A percentile compares a stretch with the other conserved stretches of the same genome.
Evolutionary conservation across 2,113 vertebrate species (phyloP).

Genomic region (Mandrillus leucophaeus): DNA sequence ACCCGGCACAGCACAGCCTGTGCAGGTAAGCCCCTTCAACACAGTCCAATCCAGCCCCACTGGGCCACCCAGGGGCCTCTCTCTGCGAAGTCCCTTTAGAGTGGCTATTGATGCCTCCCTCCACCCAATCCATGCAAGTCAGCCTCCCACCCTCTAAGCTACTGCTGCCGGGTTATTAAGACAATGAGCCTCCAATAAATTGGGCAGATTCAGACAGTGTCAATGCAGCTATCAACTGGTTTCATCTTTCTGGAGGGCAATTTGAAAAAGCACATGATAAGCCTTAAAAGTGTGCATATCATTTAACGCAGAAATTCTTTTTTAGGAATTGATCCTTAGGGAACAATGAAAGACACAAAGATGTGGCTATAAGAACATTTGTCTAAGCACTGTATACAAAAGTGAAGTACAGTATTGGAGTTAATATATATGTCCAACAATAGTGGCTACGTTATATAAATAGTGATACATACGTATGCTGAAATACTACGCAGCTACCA

Average conservation of each 20-base stretch:
- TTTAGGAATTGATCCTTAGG: not conserved
- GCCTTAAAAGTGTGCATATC: not conserved
- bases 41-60: not conserved
- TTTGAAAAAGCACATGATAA: not conserved
- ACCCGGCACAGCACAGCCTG: not conserved
- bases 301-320: not conserved
- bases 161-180: not conserved
- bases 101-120: not conserved
- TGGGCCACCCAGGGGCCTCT: not conserved
- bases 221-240: not conserved
- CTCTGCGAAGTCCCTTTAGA: not conserved
- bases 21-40: not conserved
- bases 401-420: not conserved
- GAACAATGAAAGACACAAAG: not conserved
- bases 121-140: not conserved
- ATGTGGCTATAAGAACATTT: constrained; percentile 3
- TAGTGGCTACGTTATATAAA: not conserved
- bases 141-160: not conserved
- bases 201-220: not conserved
- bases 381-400: not conserved
- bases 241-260: not conserved
- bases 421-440: not conserved
- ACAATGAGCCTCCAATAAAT: not conserved
- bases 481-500: not conserved
- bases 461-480: not conserved